Base-by-base conservation (phyloP, 2,888 invertebrate species). In the Drosophila koepferae region DNA sequence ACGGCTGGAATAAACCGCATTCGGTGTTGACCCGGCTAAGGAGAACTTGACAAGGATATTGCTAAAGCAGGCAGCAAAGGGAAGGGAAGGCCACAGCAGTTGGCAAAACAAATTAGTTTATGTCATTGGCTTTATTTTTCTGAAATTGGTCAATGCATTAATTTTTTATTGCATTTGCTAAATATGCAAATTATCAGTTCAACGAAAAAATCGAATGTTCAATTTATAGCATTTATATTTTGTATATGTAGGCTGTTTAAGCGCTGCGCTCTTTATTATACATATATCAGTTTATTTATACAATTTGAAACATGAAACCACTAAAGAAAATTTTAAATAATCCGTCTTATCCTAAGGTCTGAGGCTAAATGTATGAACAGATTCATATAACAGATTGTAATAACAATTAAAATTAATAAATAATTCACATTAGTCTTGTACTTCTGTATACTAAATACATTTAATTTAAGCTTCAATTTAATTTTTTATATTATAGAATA, bases 121-220 rank as follows among this genome's bases (percentile, higher is more conserved):
- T 46, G 36, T 59, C 46, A 36, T 46, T 38, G 23, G 9, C 23
- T 23, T 20, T 7, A 14, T 12, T 46, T 20, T 12, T 46, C 16
- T 3, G 20, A 7, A 36, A 58, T 16, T 46, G 44, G 16, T 3
- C 36, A 36, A 0, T 46, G 12, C 23, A 58, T 46, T 12, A 23
- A 46, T 23, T n/a, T 59, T 44, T 46, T 36, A 36, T 36, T n/a
- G n/a, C 44, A n/a, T 43, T 48, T 46, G 1, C n/a, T 12, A 46
- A 46, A 59, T 46, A 59, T 36, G 59, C 46, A 23, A 46, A 59
- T 46, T 54, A 54, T 16, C 40, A 40, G 40, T 23, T 54, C 54
- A 6, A 10, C 38, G 10, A 23, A 6, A 10, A 5, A 34, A 12
- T 12, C 1, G 1, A 49, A 31, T 31, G 31, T 18, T 0, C 12